Conservation (phyloP, 92 coral and sea anemone species). For the Paragorgia papillata region DNA sequence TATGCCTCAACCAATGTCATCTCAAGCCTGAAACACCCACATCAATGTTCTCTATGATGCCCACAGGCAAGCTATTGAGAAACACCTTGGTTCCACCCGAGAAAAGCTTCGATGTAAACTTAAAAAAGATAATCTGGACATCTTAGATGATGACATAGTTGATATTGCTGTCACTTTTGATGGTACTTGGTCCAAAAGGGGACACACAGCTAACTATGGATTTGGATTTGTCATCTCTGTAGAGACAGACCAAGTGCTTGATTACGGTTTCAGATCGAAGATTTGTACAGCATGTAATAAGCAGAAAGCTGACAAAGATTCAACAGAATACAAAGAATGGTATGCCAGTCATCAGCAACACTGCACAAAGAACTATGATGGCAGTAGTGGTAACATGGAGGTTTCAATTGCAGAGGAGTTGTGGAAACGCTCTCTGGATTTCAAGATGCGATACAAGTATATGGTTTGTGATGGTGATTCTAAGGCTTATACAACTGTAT, state of each 20-base stretch:
- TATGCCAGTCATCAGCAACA: too few species aligned
- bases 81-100: constrained; percentile 15
- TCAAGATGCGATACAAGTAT: constrained; percentile 16
- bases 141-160: not conserved
- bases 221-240: constrained; percentile 45
- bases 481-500: constrained; percentile 2
- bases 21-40: not conserved
- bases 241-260: constrained; percentile 33
- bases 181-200: constrained; percentile 35
- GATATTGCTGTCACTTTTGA: constrained; percentile 39
- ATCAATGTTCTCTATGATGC: constrained; percentile 2
- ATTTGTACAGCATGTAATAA: too few species aligned
- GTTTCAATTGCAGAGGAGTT: too few species aligned
- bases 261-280: constrained; percentile 33
- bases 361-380: too few species aligned
- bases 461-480: constrained; percentile 42
- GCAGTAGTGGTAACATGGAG: too few species aligned
- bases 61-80: constrained; percentile 15
- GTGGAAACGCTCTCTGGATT: too few species aligned
- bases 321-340: too few species aligned
- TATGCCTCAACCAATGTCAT: constrained; percentile 14
- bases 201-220: constrained; percentile 43
- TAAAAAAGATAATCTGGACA: not conserved
- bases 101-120: constrained; percentile 8
- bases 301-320: too few species aligned